A percentile compares a stretch with the other conserved stretches of the same genome.
Conservation (phyloP, 2,797 vertebrate species). For the Rhincodon typus region DNA sequence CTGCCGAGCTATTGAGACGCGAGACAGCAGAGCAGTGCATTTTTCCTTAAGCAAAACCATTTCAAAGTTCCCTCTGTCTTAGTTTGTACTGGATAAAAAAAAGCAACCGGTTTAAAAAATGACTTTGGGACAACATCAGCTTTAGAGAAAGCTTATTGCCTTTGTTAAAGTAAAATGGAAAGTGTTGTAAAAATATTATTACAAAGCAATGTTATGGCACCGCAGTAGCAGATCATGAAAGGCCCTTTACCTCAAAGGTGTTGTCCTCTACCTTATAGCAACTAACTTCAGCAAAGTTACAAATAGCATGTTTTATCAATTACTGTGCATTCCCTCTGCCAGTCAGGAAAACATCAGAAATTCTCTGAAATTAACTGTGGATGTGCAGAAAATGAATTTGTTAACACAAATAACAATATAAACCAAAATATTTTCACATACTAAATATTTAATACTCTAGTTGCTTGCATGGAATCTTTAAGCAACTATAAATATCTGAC, state of each 20-base stretch:
- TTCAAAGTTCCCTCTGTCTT: not conserved
- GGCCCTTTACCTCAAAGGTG: not conserved
- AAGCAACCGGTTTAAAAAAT: not conserved
- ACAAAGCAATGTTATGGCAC: not conserved
- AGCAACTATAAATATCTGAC: not conserved
- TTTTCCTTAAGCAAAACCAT: not conserved
- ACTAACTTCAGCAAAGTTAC: not conserved
- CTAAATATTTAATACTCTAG: conserved; percentile 6
- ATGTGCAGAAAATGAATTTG: not conserved
- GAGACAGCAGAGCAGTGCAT: not conserved
- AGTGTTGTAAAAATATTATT: not conserved
- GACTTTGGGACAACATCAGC: not conserved
- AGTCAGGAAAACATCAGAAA: conserved; percentile 1
- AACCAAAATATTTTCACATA: not conserved
- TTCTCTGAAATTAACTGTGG: not conserved
- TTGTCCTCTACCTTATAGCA: not conserved
- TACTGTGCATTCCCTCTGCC: not conserved
- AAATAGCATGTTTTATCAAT: not conserved
- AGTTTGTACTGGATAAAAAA: not conserved
- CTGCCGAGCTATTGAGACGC: not conserved
- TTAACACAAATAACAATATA: not conserved
- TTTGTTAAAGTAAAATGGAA: not conserved
- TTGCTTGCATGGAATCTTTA: not conserved
- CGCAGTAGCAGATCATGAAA: not conserved
- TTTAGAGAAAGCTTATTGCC: not conserved